Base-by-base conservation (phyloP, 2,888 invertebrate genomes). In the Ryuthela nishihirai region DNA sequence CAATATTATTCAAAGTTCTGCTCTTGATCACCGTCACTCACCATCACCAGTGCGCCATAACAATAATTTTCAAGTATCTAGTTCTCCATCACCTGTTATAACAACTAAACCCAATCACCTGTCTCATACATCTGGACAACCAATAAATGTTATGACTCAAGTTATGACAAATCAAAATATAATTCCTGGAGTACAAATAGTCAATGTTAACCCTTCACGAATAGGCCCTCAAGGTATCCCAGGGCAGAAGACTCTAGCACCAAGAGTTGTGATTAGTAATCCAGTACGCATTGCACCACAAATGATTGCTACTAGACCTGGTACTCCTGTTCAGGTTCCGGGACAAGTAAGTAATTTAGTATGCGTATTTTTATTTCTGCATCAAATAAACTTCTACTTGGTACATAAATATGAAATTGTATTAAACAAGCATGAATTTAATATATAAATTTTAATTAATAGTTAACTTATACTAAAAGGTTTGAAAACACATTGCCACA, bases 171-270 rank as follows among this genome's bases (percentile, higher is more conserved):
- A 64, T 32, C 58, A 46, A 10, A 48, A 44, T 32, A 46, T 56
- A 15, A 43, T 56, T 9, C 54, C 64, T 40, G 66, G 68, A 26
- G 64, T 91, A 70, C 87, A 88, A 76, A 87, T 91, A 72, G 80
- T 90, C 68, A 90, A 89, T 75, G 87, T 83, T 62, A 80, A 83
- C 61, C 85, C 87, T 41, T 80, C 80, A 68, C 80, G 83, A 67
- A 80, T 82, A 62, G 82, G 82, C 55, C 12, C 25, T n/a, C 10
- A 10, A 18, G n/a, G n/a, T n/a, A n/a, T n/a, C n/a, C 10, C 42
- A 9, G 52, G 46, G 17, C 85, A 85, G 74, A 88, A 88, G 76
- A 82, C 83, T 54, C 84, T 88, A 64, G 82, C 87, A 59, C 85
- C 87, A 47, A 82, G 91, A 71, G 88, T 92, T 69, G 86, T 91